Evolutionary conservation across 2,797 vertebrate species (phyloP).

Genomic region (Anniella stebbinsi): DNA sequence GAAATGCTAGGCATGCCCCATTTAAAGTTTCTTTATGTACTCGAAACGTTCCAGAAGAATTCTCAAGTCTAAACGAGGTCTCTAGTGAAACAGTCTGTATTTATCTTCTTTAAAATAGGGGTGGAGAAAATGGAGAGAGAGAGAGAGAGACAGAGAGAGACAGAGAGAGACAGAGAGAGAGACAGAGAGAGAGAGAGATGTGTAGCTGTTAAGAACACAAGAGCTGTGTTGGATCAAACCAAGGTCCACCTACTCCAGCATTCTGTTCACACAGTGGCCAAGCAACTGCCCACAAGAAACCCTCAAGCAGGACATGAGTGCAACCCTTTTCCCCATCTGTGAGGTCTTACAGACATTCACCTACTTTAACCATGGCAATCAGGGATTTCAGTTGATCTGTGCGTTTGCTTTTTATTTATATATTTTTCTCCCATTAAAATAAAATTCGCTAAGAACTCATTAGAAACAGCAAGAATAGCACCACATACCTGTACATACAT

Average conservation of each 20-base stretch:
- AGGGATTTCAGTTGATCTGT: slow-evolving; percentile 4
- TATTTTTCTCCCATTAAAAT: not conserved
- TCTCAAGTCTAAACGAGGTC: slow-evolving; percentile 24
- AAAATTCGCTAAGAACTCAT: not conserved
- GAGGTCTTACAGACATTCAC: slow-evolving; percentile 19
- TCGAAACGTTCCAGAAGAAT: slow-evolving; percentile 31
- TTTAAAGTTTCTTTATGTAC: not conserved
- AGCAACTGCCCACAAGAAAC: no score
- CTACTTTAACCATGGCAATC: not conserved
- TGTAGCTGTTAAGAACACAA: not conserved
- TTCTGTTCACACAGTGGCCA: no score
- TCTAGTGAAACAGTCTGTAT: not conserved
- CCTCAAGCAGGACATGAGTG: no score
- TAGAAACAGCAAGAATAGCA: not conserved
- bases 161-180: no score
- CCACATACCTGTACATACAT: not conserved
- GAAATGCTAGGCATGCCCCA: slow-evolving; percentile 20
- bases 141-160: no score
- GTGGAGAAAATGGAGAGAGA: no score
- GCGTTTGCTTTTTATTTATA: not conserved
- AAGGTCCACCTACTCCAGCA: no score
- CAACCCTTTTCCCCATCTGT: not conserved
- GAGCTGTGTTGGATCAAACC: no score
- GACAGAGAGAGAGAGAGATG: not conserved
- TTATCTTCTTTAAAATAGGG: not conserved